phyloP scores from a whole-genome alignment of 37 sponge, comb jelly and placozoan genomes.

The Axinella damicornis region DNA sequence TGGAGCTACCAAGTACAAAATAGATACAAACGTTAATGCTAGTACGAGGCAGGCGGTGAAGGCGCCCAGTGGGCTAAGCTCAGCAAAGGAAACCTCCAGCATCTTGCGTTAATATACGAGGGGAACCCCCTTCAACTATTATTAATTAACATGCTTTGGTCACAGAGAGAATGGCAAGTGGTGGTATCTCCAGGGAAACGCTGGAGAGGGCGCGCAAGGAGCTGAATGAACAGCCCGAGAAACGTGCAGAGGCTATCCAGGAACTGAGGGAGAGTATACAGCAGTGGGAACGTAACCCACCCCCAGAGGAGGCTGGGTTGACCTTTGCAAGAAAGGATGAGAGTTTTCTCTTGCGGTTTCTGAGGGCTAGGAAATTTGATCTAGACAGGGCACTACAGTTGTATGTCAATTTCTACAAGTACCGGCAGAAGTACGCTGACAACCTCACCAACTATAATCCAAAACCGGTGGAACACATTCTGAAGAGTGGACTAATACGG shows the following conservation, averaged over 20 bases:
- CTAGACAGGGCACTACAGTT: slow-evolving; percentile 36
- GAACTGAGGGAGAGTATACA: slow-evolving; percentile 3
- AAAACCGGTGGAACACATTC: background rate
- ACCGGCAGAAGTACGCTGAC: slow-evolving; percentile 38
- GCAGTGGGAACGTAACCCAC: slow-evolving; percentile 3
- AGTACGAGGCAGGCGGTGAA: slow-evolving; percentile 42
- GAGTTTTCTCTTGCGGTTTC: slow-evolving; percentile 68
- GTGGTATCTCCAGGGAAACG: slow-evolving; percentile 22
- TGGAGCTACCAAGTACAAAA: slow-evolving; percentile 54
- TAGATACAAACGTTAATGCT: slow-evolving; percentile 38
- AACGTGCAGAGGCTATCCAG: background rate
- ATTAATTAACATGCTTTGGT: too few species aligned
- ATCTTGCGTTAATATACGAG: too few species aligned
- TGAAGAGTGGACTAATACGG: slow-evolving; percentile 12
- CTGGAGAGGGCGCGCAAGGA: slow-evolving; percentile 52
- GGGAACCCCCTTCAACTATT: too few species aligned
- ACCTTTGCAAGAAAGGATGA: slow-evolving; percentile 48
- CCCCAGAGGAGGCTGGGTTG: slow-evolving; percentile 11
- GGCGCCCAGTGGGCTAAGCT: slow-evolving; percentile 9
- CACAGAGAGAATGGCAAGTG: too few species aligned
- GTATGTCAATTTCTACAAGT: slow-evolving; percentile 62
- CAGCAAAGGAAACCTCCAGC: slow-evolving; percentile 4
- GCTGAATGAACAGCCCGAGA: slow-evolving; percentile 38
- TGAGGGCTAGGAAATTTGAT: slow-evolving; percentile 74
- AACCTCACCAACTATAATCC: slow-evolving; percentile 37